These are phyloP conservation scores for Sterrhoptilus dennistouni DNA, from an alignment of 2,113 vertebrate genomes.

Conservation along the genomic window DNA sequence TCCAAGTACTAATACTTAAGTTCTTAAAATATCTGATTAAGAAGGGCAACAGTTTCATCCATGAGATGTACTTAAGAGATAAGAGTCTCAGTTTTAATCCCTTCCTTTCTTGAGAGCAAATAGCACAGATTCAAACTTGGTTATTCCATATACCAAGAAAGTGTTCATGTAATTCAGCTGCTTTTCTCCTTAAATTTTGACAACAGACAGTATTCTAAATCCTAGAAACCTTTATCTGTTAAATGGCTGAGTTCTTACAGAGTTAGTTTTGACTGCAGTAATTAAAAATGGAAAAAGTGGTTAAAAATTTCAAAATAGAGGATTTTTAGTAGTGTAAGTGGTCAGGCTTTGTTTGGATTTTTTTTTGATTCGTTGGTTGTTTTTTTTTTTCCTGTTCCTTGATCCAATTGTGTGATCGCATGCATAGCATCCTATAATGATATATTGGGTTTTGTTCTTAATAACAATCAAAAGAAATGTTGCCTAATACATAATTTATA, in stretches of 20 bases:
- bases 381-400: neutral
- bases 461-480: neutral
- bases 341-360: neutral
- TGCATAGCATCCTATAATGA: neutral
- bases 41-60: neutral
- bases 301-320: neutral
- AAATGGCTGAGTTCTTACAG: neutral
- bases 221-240: neutral
- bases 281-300: neutral
- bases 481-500: neutral
- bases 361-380: neutral
- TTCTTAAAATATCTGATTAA: neutral
- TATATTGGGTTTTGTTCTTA: neutral
- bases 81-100: neutral
- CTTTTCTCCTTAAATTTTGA: neutral
- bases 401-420: neutral
- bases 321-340: neutral
- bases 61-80: neutral
- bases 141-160: neutral
- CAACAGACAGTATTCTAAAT: neutral
- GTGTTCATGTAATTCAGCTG: neutral
- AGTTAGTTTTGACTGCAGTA: neutral
- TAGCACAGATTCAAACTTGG: neutral
- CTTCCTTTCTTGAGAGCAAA: neutral
- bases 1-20: neutral